Percentiles rank a stretch among this genome's conserved stretches.
These are phyloP conservation scores for Drosophila pallidifrons DNA, from an alignment of 1,140 invertebrate genomes.

Conservation along the genomic window DNA sequence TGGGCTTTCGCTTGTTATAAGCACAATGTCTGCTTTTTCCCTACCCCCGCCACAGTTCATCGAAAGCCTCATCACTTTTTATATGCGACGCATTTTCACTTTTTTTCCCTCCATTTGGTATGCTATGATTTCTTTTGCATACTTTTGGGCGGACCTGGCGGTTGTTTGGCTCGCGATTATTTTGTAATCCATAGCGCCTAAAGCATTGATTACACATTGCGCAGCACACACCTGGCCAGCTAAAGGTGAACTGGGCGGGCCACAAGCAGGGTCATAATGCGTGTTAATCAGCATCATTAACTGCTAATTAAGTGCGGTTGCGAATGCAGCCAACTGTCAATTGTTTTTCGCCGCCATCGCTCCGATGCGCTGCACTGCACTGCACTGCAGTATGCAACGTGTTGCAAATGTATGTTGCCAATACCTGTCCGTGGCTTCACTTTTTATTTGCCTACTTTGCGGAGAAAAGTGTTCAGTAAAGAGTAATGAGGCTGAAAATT, in stretches of 20 bases:
- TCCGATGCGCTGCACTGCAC: neutral
- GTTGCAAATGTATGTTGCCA: too few species aligned
- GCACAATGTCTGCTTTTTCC: neutral
- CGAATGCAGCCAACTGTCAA: conserved; percentile 78
- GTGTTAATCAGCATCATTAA: conserved; percentile 83
- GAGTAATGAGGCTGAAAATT: conserved; percentile 76
- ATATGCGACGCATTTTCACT: conserved; percentile 44
- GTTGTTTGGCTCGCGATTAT: conserved; percentile 58
- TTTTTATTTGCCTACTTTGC: too few species aligned
- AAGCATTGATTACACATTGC: conserved; percentile 74
- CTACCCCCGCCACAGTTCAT: neutral
- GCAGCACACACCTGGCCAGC: conserved; percentile 47
- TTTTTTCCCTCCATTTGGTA: conserved; percentile 30
- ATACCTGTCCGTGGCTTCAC: conserved; percentile 13
- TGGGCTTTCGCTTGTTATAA: conserved; percentile 23
- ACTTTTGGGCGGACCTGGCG: conserved; percentile 57
- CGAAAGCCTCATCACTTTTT: conserved; percentile 44
- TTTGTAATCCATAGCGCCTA: conserved; percentile 76
- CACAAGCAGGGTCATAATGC: conserved; percentile 60
- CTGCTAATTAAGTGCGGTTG: conserved; percentile 83
- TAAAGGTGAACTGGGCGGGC: neutral
- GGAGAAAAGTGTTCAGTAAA: conserved; percentile 13
- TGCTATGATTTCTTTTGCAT: conserved; percentile 57
- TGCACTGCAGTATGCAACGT: conserved; percentile 1
- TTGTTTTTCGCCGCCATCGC: conserved; percentile 55